These are phyloP conservation scores for Metalampra italica DNA, from an alignment of 2,888 invertebrate species.

Conservation along the genomic window DNA sequence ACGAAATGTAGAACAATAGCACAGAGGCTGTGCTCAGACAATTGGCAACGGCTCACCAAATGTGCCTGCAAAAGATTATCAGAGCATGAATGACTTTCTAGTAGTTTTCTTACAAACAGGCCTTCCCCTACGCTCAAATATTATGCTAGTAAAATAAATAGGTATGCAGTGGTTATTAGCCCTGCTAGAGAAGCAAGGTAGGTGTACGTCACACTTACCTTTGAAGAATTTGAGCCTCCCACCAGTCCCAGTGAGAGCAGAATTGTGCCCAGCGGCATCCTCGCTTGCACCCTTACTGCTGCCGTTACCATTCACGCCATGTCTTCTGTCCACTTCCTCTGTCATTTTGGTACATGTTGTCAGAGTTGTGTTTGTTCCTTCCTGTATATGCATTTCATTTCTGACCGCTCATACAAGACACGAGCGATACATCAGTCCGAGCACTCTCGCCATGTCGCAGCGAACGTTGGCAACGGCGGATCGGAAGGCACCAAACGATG, in stretches of 20 bases:
- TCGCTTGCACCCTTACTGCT: constrained; percentile 75
- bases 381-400: constrained; percentile 84
- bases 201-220: constrained; percentile 64
- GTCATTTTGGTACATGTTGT: constrained; percentile 84
- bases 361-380: constrained; percentile 81
- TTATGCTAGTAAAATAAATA: not conserved
- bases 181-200: no score
- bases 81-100: constrained; percentile 78
- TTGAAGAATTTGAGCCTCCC: constrained; percentile 90
- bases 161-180: no score
- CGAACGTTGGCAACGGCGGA: constrained; percentile 47
- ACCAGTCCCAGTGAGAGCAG: constrained; percentile 76
- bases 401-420: constrained; percentile 73
- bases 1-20: constrained; percentile 66
- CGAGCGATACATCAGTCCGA: constrained; percentile 70
- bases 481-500: constrained; percentile 53
- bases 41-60: constrained; percentile 61
- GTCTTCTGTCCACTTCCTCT: constrained; percentile 84
- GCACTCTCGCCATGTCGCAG: constrained; percentile 68
- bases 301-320: constrained; percentile 85
- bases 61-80: constrained; percentile 64
- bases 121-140: constrained; percentile 14
- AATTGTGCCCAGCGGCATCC: constrained; percentile 65
- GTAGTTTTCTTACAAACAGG: constrained; percentile 47
- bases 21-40: constrained; percentile 60